These are phyloP conservation scores for Myocastor coypus DNA, from an alignment of 2,113 vertebrate species.

Conservation along the genomic window DNA sequence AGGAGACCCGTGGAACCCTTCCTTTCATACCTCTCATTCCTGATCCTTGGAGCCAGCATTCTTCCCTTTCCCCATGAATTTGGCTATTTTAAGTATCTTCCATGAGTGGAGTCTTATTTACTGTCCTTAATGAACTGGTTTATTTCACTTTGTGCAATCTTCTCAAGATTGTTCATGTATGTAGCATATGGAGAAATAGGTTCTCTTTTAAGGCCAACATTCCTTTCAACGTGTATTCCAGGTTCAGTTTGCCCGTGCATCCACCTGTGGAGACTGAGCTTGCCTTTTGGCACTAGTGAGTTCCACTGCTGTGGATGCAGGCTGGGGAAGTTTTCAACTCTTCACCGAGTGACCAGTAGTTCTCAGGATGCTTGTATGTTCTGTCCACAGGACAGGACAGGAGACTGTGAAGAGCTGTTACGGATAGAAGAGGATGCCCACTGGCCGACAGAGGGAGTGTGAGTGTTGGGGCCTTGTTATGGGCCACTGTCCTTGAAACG, in stretches of 20 bases:
- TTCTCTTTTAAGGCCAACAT: background rate
- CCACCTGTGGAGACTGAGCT: background rate
- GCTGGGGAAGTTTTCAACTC: background rate
- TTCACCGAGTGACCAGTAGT: conserved; percentile 16
- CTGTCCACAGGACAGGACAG: conserved; percentile 88
- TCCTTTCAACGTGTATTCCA: fast-evolving
- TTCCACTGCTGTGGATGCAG: background rate
- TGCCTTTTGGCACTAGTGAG: background rate
- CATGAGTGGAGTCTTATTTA: background rate
- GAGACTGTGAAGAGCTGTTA: conserved; percentile 93
- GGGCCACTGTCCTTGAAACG: background rate
- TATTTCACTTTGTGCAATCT: background rate
- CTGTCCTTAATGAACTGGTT: background rate
- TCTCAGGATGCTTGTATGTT: conserved; percentile 59
- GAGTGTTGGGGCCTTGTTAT: conserved; percentile 74
- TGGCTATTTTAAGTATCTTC: background rate
- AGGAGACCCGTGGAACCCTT: background rate
- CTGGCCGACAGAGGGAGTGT: conserved; percentile 91
- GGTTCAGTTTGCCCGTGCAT: background rate
- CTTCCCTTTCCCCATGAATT: background rate
- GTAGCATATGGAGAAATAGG: background rate
- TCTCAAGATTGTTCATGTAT: background rate
- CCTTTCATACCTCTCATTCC: background rate
- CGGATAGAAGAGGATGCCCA: conserved; percentile 95
- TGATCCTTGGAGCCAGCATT: background rate